Base-by-base conservation (phyloP, 2,797 vertebrate genomes). In the Lateolabrax maculatus region DNA sequence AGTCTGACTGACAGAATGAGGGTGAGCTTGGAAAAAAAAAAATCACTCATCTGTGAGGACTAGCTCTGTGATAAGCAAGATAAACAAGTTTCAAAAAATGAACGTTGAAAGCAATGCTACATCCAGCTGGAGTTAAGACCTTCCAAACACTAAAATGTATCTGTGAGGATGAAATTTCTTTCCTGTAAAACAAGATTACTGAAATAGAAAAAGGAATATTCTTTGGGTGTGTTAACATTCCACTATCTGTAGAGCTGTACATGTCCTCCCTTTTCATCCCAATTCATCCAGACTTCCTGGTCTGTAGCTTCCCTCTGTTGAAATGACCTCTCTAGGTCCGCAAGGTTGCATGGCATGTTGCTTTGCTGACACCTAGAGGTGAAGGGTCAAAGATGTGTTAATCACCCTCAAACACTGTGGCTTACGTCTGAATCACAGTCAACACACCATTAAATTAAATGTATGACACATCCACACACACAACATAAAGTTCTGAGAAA, bases 281-380 rank as follows among this genome's bases (percentile, higher is more conserved):
- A 25, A 12, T 18, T 51, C 41, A 67, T 39, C 10, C 52, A 55
- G 31, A 79, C 51, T 36, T 34, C 19, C 55, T 64, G 52, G 10
- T 68, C 51, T 52, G 43, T 13, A 21, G 43, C 23, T 27, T 53
- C 34, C 10, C 25, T 51, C 57, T 63, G 43, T 31, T 67, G 29
- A 3, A 77, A 6, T 5, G 9, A 63, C 19, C 25, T 27, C 16
- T 64, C 9, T 49, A 29, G 57, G 27, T 29, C 51, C 43, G 13
- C 41, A 1, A 36, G 39, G 48, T 53, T 63, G 10, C 31, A 39
- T 25, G 13, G 31, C 37, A 6, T 62, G 62, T 39, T 80, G 61
- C 72, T 76, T 53, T 70, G 43, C 84, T 77, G 81, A 77, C 73
- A 76, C 46, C 71, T 74, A 55, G 61, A 71, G 77, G 87, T 86